Evolutionary conservation across 92 coral and sea anemone genomes (phyloP), one percentile per base, ranked within the genome.

Genomic region (Palythoa caribaeorum): DNA sequence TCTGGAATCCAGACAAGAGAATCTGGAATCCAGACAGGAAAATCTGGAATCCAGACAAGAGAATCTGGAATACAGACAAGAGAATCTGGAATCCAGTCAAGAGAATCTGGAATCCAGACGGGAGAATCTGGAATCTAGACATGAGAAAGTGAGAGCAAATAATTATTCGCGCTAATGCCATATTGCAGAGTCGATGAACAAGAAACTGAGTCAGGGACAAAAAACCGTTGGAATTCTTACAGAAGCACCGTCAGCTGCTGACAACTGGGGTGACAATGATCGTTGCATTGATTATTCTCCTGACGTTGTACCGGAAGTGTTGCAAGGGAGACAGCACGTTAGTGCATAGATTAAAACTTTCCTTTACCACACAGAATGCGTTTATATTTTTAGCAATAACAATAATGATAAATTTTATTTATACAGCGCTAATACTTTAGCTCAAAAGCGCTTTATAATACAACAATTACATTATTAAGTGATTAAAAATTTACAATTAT

Each of bases 231-330:
- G 75, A 20, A 28, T 66, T 80, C 35, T 40, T 80, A 38, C 47
- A 80, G 36, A 80, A 80, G 75, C 85, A 80, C 74, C 73, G 76
- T 80, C 60, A 68, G 53, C 40, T 68, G 55, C 19, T 80, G 13
- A 65, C 75, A 38, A 44, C 57, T 47, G 73, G 74, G 7, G 51
- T 65, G 73, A 47, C 65, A 21, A 12, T 55, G 65, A 50, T 47
- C 76, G 48, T 80, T 7, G 85, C 44, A 4, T 40, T 80, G 14
- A 44, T 44, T 47, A 35, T 80, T 12, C 55, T 80, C 44, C 85
- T 80, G 39, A 47, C 75, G 9, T 28, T 80, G 85, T 80, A 80
- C 71, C n/a, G 20, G 76, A 80, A 66, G 48, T 80, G 85, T 50
- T 65, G 85, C 85, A 20, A 51, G 75, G 12, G 75, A 44, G 57